Evolutionary conservation across 2,797 vertebrate genomes (phyloP).

Genomic region (Uromys caudimaculatus): DNA sequence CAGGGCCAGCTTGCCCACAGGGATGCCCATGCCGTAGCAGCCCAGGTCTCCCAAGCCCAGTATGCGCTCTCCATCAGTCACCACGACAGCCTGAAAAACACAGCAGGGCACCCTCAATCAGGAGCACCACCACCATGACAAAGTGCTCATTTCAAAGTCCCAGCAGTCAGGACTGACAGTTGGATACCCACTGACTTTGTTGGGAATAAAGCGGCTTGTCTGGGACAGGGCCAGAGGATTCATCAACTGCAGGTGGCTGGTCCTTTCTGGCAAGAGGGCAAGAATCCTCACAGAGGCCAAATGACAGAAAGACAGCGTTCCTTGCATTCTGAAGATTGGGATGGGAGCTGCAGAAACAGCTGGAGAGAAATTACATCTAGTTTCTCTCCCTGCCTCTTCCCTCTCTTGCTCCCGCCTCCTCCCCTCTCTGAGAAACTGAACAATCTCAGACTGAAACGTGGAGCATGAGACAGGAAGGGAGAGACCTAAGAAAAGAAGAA

Average conservation of each 20-base stretch:
- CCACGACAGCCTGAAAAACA: constrained; percentile 91
- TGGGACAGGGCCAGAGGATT: constrained; percentile 20
- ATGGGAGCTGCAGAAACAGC: neutral
- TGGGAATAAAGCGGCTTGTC: neutral
- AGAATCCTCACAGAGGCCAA: constrained; percentile 8
- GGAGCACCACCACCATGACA: neutral
- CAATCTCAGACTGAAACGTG: constrained; percentile 7
- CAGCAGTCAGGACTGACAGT: neutral
- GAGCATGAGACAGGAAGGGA: neutral
- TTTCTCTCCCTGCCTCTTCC: neutral
- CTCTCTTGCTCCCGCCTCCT: neutral
- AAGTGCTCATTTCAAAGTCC: neutral
- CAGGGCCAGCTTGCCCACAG: constrained; percentile 93
- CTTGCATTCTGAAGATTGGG: neutral
- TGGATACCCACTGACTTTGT: neutral
- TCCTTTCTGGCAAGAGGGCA: neutral
- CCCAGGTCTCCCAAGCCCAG: constrained; percentile 93
- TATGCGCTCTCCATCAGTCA: constrained; percentile 94
- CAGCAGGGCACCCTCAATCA: neutral
- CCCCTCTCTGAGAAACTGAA: neutral
- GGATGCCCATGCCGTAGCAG: constrained; percentile 94
- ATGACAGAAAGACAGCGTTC: constrained; percentile 1
- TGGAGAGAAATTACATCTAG: constrained; percentile 2
- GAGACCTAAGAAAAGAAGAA: neutral
- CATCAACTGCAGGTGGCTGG: neutral